Base-by-base conservation (phyloP, 2,797 vertebrate genomes). In the Amazona finschi region DNA sequence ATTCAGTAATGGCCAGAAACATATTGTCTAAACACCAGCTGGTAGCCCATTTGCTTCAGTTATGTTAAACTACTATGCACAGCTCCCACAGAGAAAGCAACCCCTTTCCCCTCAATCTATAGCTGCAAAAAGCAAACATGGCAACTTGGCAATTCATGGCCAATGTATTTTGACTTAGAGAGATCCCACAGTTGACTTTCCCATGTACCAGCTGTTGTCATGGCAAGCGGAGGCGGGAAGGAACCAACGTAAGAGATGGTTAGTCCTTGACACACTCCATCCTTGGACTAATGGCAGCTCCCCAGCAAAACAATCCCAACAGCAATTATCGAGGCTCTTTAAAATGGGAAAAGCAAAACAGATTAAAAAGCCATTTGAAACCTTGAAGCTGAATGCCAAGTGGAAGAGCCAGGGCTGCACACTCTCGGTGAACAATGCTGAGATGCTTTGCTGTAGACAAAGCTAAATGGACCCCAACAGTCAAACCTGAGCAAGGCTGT, bases 361-460 rank as follows among this genome's bases (percentile, higher is more conserved):
- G 91, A 91, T 95, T 95, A 69, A 94, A 97, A 96, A 93, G 90
- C 88, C 55, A 43, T 74, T 19, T 53, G 85, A 78, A 96, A 95
- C 90, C 93, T 93, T 85, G 96, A 94, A 86, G 89, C 61, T 91
- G 88, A 90, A 85, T 7, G 86, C 73, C 5, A 3, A 64, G 74
- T 50, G 38, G 89, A 82, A 91, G 47, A 85, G 85, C 31, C 89
- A 36, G 71, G 62, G 66, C 85, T 7, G n/a, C 7, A 24, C 5
- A 5, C 0, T 3, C 66, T 65, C 1, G 0, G 75, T 0, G 0
- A 88, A 89, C 93, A 92, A 74, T 6, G 75, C 2, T 0, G 30
- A 39, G 72, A 64, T 0, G 5, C 74, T 75, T 61, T 46, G 49
- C 43, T 9, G 47, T 2, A 66, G 55, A 67, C 60, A 64, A 21